Evolutionary conservation across 2,888 invertebrate species (phyloP), one percentile per base, ranked within the genome.

Genomic region (Idaea dimidiata): DNA sequence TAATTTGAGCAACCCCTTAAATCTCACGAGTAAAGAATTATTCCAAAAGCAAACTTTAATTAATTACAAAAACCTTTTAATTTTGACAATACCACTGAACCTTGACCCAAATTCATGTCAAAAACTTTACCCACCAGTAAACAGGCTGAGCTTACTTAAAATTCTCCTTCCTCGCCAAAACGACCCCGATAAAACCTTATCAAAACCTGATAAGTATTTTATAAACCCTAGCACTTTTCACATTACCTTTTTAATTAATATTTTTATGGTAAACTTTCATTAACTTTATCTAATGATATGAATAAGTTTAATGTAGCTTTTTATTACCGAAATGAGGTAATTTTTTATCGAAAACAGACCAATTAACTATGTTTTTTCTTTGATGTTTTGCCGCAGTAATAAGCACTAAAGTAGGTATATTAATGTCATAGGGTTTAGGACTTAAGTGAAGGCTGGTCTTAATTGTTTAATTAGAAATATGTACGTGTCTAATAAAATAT

Each of bases 161-260:
- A 57, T 59, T 60, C 57, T 60, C 57, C 54, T 61, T 58, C 59
- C 31, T 57, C 18, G 54, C 55, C 53, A 56, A 61, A 66, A 72
- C 62, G 67, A 73, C 63, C 63, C 61, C 69, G 57, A 62, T 62
- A 65, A 62, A 59, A 8, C 8, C 33, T 18, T 59, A 54, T 61
- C 62, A 58, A 43, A 61, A 31, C 17, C 58, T 60, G 78, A 78
- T 76, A 79, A 76, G 74, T 71, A 66, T 66, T 65, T 60, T 59
- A 64, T 62, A 62, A 62, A 62, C 58, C 62, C 59, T 60, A 61
- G 57, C 61, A 43, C 60, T 62, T 57, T 75, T 75, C 72, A 81
- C 78, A 87, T 87, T 87, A 87, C 85, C 82, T 66, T 57, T 59
- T 76, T 87, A 87, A 87, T 88, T 87, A 87, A 84, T 86, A 86